These are phyloP conservation scores for Mongoloraphidia duomilia DNA, from an alignment of 2,888 invertebrate genomes.

Conservation along the genomic window DNA sequence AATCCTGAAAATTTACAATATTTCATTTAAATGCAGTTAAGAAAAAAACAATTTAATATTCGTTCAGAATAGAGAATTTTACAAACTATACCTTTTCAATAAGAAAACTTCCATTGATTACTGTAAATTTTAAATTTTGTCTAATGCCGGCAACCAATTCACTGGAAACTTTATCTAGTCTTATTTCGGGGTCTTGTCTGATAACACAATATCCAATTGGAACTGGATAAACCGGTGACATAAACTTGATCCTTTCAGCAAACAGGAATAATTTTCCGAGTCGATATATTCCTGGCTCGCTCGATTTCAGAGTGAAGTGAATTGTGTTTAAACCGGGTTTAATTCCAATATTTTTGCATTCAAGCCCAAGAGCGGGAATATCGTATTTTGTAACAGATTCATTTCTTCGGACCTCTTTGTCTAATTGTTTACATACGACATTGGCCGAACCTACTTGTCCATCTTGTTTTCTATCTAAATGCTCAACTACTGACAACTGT, in stretches of 20 bases:
- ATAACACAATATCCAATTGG: constrained; percentile 35
- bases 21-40: constrained; percentile 1
- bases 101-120: constrained; percentile 64
- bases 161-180: constrained; percentile 38
- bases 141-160: constrained; percentile 70
- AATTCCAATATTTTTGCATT: constrained; percentile 4
- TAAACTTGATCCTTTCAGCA: constrained; percentile 53
- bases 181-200: constrained; percentile 28
- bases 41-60: constrained; percentile 3
- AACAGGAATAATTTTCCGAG: constrained; percentile 54
- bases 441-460: constrained; percentile 60
- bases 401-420: not conserved
- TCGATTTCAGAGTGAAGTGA: constrained; percentile 42
- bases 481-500: constrained; percentile 49
- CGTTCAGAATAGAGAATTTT: not conserved
- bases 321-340: constrained; percentile 53
- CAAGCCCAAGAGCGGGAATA: not conserved
- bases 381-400: too few relatives aligned
- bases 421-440: constrained; percentile 42
- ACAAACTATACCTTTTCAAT: constrained; percentile 45
- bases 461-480: constrained; percentile 69
- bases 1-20: constrained; percentile 31
- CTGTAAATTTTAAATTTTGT: constrained; percentile 58
- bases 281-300: constrained; percentile 52
- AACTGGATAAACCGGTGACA: constrained; percentile 46